A percentile compares a stretch with the other conserved stretches of the same genome.
Conservation (phyloP, 2,888 invertebrate species). For the Cephalotes varians region DNA sequence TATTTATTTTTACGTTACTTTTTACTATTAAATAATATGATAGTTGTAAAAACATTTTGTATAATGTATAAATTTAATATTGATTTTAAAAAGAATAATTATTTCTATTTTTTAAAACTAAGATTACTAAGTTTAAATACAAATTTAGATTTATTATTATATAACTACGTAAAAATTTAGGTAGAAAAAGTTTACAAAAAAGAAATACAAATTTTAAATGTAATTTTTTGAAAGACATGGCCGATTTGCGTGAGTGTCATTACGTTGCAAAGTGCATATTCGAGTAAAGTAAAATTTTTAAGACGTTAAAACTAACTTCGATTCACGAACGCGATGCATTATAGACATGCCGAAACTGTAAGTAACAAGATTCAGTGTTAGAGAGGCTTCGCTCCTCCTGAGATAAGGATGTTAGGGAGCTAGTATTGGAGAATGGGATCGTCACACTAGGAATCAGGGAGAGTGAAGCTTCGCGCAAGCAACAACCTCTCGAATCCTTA, state of each 20-base stretch:
- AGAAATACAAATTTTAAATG: background rate
- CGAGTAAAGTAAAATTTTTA: constrained; percentile 17
- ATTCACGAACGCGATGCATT: constrained; percentile 16
- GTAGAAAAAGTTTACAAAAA: background rate
- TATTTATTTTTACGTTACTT: background rate
- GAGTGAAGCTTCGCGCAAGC: constrained; percentile 50
- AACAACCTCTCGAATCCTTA: constrained; percentile 61
- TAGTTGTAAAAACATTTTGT: background rate
- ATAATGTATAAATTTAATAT: background rate
- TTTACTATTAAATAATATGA: background rate
- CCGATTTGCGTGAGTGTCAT: background rate
- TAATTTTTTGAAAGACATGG: background rate
- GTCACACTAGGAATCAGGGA: constrained; percentile 46
- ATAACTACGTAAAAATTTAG: background rate
- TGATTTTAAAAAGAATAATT: background rate
- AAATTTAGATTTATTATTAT: background rate
- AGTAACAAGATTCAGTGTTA: constrained; percentile 26
- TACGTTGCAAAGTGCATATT: background rate
- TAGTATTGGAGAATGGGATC: constrained; percentile 16
- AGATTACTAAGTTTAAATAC: background rate
- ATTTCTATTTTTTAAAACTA: background rate
- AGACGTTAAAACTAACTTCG: background rate
- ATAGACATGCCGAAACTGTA: constrained; percentile 24
- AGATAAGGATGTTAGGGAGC: constrained; percentile 48
- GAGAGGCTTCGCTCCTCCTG: background rate